Percentiles rank a stretch among this genome's conserved stretches.
These are phyloP conservation scores for Clytia hemisphaerica DNA, from an alignment of 30 jellyfish, hydroid and myxozoan genomes.

Conservation along the genomic window DNA sequence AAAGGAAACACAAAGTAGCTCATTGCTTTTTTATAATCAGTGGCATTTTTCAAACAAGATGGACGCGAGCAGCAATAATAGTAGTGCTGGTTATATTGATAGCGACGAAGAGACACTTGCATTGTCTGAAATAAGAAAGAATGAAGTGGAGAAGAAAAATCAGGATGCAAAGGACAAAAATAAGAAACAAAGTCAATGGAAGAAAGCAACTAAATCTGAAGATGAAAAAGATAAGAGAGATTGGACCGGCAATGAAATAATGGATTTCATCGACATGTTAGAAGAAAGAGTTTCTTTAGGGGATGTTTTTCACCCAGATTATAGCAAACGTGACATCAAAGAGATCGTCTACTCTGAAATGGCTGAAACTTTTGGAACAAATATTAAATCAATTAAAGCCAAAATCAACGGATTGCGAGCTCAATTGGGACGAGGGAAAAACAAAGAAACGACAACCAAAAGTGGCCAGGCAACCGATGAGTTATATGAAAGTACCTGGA, in stretches of 20 bases:
- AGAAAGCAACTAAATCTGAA: too few relatives aligned
- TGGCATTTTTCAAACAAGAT: too few relatives aligned
- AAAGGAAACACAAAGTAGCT: too few relatives aligned
- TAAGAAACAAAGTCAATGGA: too few relatives aligned
- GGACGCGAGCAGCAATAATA: too few relatives aligned
- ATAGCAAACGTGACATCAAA: constrained; percentile 15
- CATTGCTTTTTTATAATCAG: too few relatives aligned
- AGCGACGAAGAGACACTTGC: too few relatives aligned
- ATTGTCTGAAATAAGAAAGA: too few relatives aligned
- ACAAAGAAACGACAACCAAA: constrained; percentile 33
- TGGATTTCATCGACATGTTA: background rate
- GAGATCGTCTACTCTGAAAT: constrained; percentile 24
- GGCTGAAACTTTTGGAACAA: background rate
- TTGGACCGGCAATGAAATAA: background rate
- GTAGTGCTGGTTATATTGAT: too few relatives aligned
- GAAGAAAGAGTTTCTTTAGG: constrained; percentile 26
- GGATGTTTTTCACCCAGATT: constrained; percentile 32
- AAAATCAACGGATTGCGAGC: constrained; percentile 22
- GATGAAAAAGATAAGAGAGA: too few relatives aligned
- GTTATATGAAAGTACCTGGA: constrained; percentile 32
- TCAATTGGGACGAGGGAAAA: constrained; percentile 42
- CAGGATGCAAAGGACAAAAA: too few relatives aligned
- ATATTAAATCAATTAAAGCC: constrained; percentile 4
- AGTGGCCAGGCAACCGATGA: constrained; percentile 44
- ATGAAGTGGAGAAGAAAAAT: too few relatives aligned